phyloP scores from a whole-genome alignment of 2,113 vertebrate genomes.

The Ploceus nigricollis region DNA sequence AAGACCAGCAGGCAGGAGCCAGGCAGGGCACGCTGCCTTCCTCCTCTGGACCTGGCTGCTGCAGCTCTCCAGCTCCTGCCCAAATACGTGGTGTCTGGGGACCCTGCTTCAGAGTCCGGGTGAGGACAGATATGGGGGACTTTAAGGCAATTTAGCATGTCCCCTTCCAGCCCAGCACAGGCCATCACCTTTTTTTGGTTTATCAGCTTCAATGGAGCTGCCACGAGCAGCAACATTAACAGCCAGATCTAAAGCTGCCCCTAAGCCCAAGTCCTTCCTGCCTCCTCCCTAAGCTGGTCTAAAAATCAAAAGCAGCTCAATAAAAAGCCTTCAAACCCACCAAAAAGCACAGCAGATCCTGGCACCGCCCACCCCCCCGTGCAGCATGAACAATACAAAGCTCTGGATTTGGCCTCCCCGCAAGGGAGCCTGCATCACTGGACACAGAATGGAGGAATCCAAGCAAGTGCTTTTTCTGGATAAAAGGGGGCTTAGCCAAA shows the following conservation, averaged over 20 bases:
- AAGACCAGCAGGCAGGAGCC: conserved; percentile 25
- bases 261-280: neutral
- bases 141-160: conserved; percentile 35
- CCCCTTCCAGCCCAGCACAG: neutral
- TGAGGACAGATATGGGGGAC: neutral
- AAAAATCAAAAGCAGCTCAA: neutral
- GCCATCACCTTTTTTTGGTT: conserved; percentile 11
- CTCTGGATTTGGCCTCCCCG: neutral
- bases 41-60: neutral
- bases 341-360: neutral
- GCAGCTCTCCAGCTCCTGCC: neutral
- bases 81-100: accelerated
- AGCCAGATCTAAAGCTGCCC: neutral
- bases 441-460: conserved; percentile 12
- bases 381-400: conserved; percentile 50
- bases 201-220: neutral
- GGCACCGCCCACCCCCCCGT: neutral
- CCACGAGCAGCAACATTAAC: conserved; percentile 5
- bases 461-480: neutral
- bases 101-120: neutral
- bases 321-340: neutral
- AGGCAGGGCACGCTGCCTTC: neutral
- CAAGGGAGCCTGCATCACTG: neutral
- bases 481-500: neutral
- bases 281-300: neutral